Base-by-base conservation (phyloP, 1,140 invertebrate genomes). In the Telenomus remus region DNA sequence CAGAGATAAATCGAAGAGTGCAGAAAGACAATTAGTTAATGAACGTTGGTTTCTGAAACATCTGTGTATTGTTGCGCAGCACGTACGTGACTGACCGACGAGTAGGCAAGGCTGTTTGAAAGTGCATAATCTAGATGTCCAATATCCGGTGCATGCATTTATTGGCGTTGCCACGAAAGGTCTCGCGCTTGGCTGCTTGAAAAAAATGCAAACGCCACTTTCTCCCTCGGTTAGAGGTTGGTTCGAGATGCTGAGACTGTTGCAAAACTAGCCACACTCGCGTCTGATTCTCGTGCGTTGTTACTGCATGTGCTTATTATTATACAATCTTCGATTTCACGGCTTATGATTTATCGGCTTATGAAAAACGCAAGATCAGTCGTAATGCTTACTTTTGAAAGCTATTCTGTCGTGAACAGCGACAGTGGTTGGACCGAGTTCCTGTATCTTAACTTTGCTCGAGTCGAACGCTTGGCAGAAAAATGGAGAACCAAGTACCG, bases 401-500 rank as follows among this genome's bases (percentile, higher is more conserved):
- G 91, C 92, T 69, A 96, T 94, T 27, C 92, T 92, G 83, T 96
- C 95, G 72, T 96, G 94, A 13, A 96, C 91, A 16, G 94, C 92
- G 47, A 96, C 91, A 46, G 93, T 94, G n/a, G 92, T 92, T 46
- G 92, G 92, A 16, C 92, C 93, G 14, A 95, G 88, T 64, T 94
- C 93, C 60, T 93, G 91, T 15, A 95, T 83, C 72, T 90, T 90
- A 4, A 94, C 91, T 89, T 94, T 95, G 42, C 91, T 92, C 9
- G 96, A 91, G 88, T 99, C 97, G 83, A 96, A 98, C 0, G 97
- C 95, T 86, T 99, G 96, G 81, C 97, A 98, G 63, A 92, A 94
- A 87, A 97, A 99, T 12, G 98, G 98, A 75, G 97, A 98, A 13
- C 97, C 97, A n/a, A 93, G 90, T 13, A 99, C 92, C 12, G 95